Percentiles rank a stretch among this genome's conserved stretches.
These are phyloP conservation scores for Scatophagus argus DNA, from an alignment of 2,113 vertebrate species.

Conservation along the genomic window DNA sequence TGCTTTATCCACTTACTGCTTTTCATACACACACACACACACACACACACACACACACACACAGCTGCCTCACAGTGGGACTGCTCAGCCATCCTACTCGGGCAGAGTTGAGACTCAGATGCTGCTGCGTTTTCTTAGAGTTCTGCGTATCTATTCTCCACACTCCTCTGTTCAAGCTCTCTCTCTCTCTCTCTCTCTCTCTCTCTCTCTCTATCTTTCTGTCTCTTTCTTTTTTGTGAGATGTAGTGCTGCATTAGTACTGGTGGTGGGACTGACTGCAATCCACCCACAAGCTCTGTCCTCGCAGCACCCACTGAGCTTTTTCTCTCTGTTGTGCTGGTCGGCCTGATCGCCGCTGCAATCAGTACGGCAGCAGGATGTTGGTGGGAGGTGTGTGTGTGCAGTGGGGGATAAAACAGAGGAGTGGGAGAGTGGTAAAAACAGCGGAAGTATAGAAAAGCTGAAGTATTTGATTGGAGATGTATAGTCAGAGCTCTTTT, in stretches of 20 bases:
- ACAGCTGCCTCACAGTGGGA: slow-evolving; percentile 37
- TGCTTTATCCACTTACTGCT: background rate
- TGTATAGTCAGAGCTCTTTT: slow-evolving; percentile 29
- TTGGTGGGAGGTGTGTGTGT: slow-evolving; percentile 60
- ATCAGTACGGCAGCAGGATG: slow-evolving; percentile 59
- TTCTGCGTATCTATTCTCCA: slow-evolving; percentile 17
- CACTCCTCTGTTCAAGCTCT: slow-evolving; percentile 26
- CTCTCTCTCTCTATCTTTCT: background rate
- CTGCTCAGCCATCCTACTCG: slow-evolving; percentile 19
- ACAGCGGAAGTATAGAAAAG: slow-evolving; percentile 28
- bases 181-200: background rate
- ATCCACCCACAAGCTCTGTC: slow-evolving; percentile 76
- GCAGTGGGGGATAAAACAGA: slow-evolving; percentile 41
- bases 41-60: slow-evolving; percentile 17
- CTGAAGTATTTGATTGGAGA: no score
- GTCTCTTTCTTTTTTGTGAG: slow-evolving; percentile 22
- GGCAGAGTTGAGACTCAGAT: slow-evolving; percentile 30
- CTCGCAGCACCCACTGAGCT: slow-evolving; percentile 51
- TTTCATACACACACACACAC: slow-evolving; percentile 13
- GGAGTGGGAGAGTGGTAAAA: slow-evolving; percentile 52
- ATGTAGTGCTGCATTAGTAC: slow-evolving; percentile 37
- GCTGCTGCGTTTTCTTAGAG: slow-evolving; percentile 34
- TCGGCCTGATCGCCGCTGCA: slow-evolving; percentile 57
- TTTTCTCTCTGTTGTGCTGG: slow-evolving; percentile 46
- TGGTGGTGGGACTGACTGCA: slow-evolving; percentile 68